phyloP scores from a whole-genome alignment of 2,888 invertebrate genomes.

The Callosobruchus maculatus region DNA sequence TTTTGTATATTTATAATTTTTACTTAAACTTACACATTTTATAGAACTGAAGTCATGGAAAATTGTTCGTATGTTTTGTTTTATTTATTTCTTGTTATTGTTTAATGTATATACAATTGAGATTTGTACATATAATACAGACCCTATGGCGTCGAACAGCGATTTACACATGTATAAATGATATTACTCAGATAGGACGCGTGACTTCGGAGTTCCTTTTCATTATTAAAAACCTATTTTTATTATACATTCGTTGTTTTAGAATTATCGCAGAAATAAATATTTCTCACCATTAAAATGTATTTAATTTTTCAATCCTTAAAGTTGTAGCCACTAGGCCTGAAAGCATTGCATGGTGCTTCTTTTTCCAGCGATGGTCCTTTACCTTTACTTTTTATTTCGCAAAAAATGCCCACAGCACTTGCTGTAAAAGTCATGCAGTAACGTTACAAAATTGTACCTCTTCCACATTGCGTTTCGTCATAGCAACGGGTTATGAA shows the following conservation, averaged over 20 bases:
- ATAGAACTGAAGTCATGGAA: slow-evolving; percentile 39
- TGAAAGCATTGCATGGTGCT: no score
- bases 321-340: no score
- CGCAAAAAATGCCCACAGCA: no score
- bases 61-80: slow-evolving; percentile 29
- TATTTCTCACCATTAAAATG: slow-evolving; percentile 39
- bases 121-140: slow-evolving; percentile 43
- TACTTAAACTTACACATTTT: slow-evolving; percentile 17
- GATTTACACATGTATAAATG: slow-evolving; percentile 38
- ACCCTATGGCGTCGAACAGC: slow-evolving; percentile 49
- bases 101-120: slow-evolving; percentile 48
- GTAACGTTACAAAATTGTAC: no score
- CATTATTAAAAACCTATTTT: slow-evolving; percentile 42
- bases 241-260: slow-evolving; percentile 49
- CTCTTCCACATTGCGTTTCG: no score
- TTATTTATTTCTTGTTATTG: slow-evolving; percentile 45
- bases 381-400: no score
- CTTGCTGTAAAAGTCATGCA: no score
- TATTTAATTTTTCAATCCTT: neutral
- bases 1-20: slow-evolving; percentile 11
- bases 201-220: slow-evolving; percentile 47
- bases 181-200: slow-evolving; percentile 27
- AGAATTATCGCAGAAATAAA: slow-evolving; percentile 43
- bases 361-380: no score
- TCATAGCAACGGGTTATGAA: no score